phyloP scores from a whole-genome alignment of 2,797 vertebrate species.

The Myioborus miniatus region DNA sequence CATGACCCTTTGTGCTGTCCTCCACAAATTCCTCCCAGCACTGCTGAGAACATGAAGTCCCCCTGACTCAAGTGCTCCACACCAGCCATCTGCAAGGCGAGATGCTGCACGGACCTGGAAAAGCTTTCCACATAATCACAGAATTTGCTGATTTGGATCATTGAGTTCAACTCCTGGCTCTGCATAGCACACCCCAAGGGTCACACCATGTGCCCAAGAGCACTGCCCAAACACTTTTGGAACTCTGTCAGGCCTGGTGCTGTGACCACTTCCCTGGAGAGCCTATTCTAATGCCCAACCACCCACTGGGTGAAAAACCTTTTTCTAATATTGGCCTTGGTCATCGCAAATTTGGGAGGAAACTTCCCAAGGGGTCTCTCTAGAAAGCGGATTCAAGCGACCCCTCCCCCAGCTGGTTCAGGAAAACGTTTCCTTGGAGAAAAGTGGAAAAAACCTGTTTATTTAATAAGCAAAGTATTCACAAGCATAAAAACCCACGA shows the following conservation, averaged over 20 bases:
- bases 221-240: background rate
- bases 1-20: background rate
- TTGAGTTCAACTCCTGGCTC: background rate
- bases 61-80: background rate
- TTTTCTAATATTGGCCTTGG: background rate
- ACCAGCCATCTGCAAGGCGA: background rate
- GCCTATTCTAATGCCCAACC: background rate
- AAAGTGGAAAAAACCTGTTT: background rate
- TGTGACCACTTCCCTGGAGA: background rate
- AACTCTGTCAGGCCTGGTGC: background rate
- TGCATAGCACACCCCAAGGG: background rate
- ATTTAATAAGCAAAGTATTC: background rate
- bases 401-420: background rate
- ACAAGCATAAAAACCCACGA: background rate
- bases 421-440: background rate
- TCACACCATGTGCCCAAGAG: background rate
- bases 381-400: background rate
- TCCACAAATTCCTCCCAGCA: background rate
- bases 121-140: background rate
- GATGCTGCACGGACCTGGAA: background rate
- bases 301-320: fast-evolving
- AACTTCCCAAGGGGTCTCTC: background rate
- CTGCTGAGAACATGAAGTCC: background rate
- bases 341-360: background rate
- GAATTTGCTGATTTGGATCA: background rate